Percentiles rank a stretch among this genome's conserved stretches.
These are phyloP conservation scores for Murina feae DNA, from an alignment of 2,113 vertebrate genomes.

Conservation along the genomic window DNA sequence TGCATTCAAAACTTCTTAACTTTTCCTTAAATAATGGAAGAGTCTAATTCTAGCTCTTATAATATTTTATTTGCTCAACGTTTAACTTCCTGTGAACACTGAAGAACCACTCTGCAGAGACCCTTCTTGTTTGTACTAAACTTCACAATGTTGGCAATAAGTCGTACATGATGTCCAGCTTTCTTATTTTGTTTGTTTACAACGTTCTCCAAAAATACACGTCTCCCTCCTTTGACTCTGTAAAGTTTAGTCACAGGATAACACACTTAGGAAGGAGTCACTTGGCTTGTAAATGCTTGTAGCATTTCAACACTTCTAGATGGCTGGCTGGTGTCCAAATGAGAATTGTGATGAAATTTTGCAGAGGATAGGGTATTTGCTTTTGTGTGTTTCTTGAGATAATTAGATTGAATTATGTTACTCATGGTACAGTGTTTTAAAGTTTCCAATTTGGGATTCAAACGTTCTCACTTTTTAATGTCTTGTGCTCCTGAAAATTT, in stretches of 20 bases:
- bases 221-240: conserved; percentile 14
- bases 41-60: conserved; percentile 31
- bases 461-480: conserved; percentile 29
- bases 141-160: conserved; percentile 25
- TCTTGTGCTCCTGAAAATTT: conserved; percentile 42
- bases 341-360: conserved; percentile 68
- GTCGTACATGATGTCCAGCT: conserved; percentile 1
- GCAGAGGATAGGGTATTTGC: conserved; percentile 56
- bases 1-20: conserved; percentile 60
- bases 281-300: conserved; percentile 61
- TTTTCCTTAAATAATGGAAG: conserved; percentile 49
- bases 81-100: conserved; percentile 36
- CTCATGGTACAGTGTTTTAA: conserved; percentile 33
- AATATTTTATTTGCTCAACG: conserved; percentile 59
- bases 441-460: conserved; percentile 49
- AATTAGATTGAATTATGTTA: conserved; percentile 60
- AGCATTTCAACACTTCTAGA: conserved; percentile 62
- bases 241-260: conserved; percentile 58
- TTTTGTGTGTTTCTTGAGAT: conserved; percentile 70
- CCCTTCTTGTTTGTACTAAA: conserved; percentile 23
- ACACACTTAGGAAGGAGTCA: conserved; percentile 33
- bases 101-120: neutral
- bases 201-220: conserved; percentile 27
- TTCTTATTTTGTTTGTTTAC: conserved; percentile 50
- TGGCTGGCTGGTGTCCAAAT: conserved; percentile 68